Evolutionary conservation across 2,113 vertebrate species (phyloP).

Genomic region (Mesocricetus auratus): DNA sequence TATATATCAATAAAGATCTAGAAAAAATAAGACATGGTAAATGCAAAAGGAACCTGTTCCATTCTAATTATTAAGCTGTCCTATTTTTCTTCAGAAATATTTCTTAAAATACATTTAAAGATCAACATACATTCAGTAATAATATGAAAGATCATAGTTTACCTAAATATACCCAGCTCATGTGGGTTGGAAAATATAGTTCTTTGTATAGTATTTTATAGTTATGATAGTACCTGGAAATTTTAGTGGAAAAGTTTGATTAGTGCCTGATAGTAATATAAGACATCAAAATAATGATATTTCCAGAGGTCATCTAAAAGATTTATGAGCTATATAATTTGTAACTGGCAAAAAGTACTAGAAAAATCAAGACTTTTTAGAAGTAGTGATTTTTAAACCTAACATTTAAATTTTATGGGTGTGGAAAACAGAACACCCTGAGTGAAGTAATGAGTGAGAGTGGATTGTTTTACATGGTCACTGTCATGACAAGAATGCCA

Average conservation of each 20-base stretch:
- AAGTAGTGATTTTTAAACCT: neutral
- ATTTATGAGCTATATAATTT: neutral
- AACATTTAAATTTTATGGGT: neutral
- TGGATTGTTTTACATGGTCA: neutral
- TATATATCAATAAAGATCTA: neutral
- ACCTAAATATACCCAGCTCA: neutral
- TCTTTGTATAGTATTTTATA: neutral
- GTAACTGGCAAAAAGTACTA: neutral
- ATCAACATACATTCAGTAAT: neutral
- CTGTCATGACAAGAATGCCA: accelerated
- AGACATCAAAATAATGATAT: neutral
- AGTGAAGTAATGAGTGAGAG: neutral
- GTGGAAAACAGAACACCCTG: neutral
- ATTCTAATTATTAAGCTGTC: neutral
- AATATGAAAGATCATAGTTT: neutral
- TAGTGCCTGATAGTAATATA: neutral
- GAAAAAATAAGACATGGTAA: neutral
- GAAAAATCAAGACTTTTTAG: neutral
- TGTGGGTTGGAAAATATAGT: neutral
- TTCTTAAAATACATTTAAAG: neutral
- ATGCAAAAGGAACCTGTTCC: neutral
- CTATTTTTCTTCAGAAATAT: neutral
- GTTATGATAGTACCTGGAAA: neutral
- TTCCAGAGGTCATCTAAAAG: neutral
- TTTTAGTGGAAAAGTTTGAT: neutral